Evolutionary conservation across 1,140 invertebrate genomes (phyloP), one percentile per base, ranked within the genome.

Genomic region (Lepidurus couesii): DNA sequence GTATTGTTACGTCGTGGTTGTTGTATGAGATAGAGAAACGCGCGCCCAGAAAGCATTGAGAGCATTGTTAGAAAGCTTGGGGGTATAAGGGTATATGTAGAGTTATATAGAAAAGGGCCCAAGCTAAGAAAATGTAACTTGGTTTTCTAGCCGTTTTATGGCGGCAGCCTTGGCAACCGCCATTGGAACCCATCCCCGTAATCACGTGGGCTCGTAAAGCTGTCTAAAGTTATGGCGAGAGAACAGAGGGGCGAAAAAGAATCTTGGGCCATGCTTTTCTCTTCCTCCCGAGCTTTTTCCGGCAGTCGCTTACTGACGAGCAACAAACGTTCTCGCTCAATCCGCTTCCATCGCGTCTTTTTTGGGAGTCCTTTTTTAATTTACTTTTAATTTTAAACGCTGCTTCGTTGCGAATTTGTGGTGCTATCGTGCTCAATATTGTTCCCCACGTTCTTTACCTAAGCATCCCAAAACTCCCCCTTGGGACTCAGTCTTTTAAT

Each of bases 121-220:
- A 13, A 65, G 53, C 53, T 65, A 21, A 13, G 21, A 65, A 65
- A 65, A 65, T 65, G 53, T 65, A 65, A 65, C 53, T 65, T n/a
- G 53, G 53, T 65, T 65, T 65, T 65, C 53, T 65, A 65, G 53
- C 53, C 53, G 53, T 65, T 65, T 65, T 65, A 65, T 65, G 53
- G 53, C 53, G 53, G 53, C 53, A 65, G 53, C 53, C 53, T 65
- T 65, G 53, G 53, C 53, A 65, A 65, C 53, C 53, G 53, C 53
- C 53, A 65, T 65, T 65, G 53, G 53, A 65, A 65, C 53, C 75
- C 75, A 34, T 65, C 65, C 44, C 34, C 34, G 76, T 77, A 77
- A 77, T 77, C 76, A 77, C 76, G 76, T 77, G 76, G 76, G 76
- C 45, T 77, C 76, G 76, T 77, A 77, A 77, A 77, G 76, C 76